These are phyloP conservation scores for Phlogophora meticulosa DNA, from an alignment of 2,888 invertebrate genomes.

Conservation along the genomic window DNA sequence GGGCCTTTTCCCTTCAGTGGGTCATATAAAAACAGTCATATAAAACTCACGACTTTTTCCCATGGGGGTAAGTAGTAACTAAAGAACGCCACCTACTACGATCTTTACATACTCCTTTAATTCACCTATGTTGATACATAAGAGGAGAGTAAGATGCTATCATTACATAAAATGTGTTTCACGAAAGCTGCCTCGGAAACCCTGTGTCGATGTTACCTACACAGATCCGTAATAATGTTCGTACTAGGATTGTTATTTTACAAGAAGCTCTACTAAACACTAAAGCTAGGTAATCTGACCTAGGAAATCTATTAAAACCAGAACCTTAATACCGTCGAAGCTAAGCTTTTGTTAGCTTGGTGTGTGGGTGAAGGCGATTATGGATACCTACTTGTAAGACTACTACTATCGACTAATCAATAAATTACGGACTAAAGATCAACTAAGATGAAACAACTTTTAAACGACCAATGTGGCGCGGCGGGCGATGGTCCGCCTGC, in stretches of 20 bases:
- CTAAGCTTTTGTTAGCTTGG: conserved; percentile 24
- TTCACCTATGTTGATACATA: too few relatives aligned
- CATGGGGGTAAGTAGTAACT: too few relatives aligned
- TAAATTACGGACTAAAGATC: neutral
- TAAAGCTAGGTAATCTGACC: conserved; percentile 15
- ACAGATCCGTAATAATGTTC: neutral
- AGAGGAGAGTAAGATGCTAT: too few relatives aligned
- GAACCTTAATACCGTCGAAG: conserved; percentile 19
- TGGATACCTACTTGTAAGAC: neutral
- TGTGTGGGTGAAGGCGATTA: conserved; percentile 16
- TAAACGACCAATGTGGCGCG: too few relatives aligned
- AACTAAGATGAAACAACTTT: neutral
- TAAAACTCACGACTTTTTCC: too few relatives aligned
- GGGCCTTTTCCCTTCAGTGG: too few relatives aligned
- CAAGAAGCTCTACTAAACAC: conserved; percentile 5
- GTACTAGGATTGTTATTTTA: neutral
- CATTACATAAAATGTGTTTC: too few relatives aligned
- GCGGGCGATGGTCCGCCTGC: too few relatives aligned
- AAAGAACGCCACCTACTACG: too few relatives aligned
- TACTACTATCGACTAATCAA: neutral
- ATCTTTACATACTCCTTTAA: too few relatives aligned
- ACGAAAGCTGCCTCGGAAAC: neutral
- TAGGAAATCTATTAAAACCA: conserved; percentile 45
- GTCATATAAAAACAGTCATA: too few relatives aligned
- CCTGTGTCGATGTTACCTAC: neutral